Conservation (phyloP, 2,888 invertebrate species). For the Parelbella ahira region DNA sequence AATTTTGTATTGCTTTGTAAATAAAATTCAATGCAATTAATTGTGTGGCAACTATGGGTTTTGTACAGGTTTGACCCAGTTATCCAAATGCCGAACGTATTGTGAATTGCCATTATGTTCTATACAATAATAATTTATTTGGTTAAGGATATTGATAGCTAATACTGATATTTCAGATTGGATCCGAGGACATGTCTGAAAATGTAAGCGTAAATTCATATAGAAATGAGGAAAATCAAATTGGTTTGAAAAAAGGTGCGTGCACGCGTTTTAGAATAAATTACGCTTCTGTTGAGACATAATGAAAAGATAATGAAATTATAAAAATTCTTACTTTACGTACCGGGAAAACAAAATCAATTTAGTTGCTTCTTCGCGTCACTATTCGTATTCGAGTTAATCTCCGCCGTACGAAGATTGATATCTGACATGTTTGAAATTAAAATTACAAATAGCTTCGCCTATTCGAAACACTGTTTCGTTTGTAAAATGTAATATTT, state of each 20-base stretch:
- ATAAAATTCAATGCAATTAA: conserved; percentile 48
- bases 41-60: conserved; percentile 44
- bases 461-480: no score
- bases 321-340: no score
- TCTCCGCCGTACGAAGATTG: no score
- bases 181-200: conserved; percentile 31
- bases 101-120: conserved; percentile 50
- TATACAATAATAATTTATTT: conserved; percentile 43
- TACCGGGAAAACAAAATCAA: no score
- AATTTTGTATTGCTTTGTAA: conserved; percentile 58
- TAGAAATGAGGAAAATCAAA: conserved; percentile 28
- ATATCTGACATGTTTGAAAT: no score
- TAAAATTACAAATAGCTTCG: no score
- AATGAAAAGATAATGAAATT: no score
- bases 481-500: no score
- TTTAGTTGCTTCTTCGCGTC: no score
- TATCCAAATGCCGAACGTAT: conserved; percentile 51
- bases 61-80: conserved; percentile 64
- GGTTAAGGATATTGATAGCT: conserved; percentile 33
- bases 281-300: no score
- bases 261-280: no score
- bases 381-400: no score
- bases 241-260: conserved; percentile 28
- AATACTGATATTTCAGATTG: conserved; percentile 35
- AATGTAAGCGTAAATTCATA: conserved; percentile 31